These are phyloP conservation scores for Aix galericulata DNA, from an alignment of 2,113 vertebrate species.

Conservation along the genomic window DNA sequence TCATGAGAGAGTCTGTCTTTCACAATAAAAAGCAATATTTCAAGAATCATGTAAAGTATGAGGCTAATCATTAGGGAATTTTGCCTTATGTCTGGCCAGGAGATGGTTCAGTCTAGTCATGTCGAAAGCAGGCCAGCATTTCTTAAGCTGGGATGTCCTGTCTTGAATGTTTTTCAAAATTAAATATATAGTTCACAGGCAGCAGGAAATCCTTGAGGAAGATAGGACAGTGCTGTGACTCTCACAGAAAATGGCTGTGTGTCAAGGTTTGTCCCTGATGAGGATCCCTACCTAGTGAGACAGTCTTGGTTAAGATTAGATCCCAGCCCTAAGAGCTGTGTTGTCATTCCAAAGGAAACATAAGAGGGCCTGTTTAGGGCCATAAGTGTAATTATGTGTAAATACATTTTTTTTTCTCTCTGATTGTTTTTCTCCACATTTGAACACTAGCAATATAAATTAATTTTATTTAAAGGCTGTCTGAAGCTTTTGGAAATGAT, in stretches of 20 bases:
- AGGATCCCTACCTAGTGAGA: background rate
- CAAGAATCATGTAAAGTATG: constrained; percentile 8
- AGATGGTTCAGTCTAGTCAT: constrained; percentile 38
- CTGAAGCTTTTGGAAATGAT: background rate
- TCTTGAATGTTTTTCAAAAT: background rate
- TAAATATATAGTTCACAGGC: background rate
- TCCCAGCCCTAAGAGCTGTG: background rate
- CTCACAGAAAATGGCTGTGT: background rate
- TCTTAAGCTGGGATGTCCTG: constrained; percentile 26
- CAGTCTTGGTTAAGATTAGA: background rate
- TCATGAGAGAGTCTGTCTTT: background rate
- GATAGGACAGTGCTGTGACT: background rate
- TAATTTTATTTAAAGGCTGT: background rate
- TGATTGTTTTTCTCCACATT: background rate
- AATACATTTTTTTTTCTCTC: background rate
- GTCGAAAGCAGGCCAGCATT: background rate
- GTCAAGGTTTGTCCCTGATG: background rate
- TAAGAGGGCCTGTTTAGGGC: background rate
- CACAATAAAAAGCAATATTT: background rate
- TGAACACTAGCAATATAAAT: background rate
- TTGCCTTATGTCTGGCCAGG: constrained; percentile 55
- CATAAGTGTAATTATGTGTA: background rate
- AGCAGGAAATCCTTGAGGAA: constrained; percentile 28
- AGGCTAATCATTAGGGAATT: constrained; percentile 43
- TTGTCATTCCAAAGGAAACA: background rate